Evolutionary conservation across 2,113 vertebrate species (phyloP).

Genomic region (Gambusia holbrooki): DNA sequence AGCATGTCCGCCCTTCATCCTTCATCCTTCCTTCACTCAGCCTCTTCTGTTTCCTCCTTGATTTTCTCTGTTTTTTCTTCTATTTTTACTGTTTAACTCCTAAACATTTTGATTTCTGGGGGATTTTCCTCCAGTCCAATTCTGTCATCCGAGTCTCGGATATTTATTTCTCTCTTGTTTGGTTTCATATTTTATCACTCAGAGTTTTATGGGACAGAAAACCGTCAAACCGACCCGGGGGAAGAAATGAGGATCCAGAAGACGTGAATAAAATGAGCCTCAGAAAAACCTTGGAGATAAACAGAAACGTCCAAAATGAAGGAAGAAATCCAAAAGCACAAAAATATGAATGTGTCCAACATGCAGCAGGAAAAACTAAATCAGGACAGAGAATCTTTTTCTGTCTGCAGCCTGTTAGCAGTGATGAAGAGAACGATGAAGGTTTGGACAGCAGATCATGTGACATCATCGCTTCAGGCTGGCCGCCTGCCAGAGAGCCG

Average conservation of each 20-base stretch:
- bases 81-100: conserved; percentile 1
- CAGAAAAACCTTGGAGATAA: too few species aligned
- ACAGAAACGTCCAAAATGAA: too few species aligned
- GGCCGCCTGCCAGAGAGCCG: neutral
- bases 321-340: too few species aligned
- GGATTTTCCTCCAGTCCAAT: neutral
- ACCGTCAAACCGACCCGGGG: too few species aligned
- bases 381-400: too few species aligned
- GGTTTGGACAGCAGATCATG: neutral
- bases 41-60: neutral
- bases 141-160: neutral
- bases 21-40: neutral
- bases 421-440: neutral
- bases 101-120: neutral
- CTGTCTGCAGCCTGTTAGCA: neutral
- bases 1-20: conserved; percentile 2
- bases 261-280: too few species aligned
- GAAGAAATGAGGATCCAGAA: too few species aligned
- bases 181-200: conserved; percentile 2
- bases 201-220: conserved; percentile 28
- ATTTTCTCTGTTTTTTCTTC: neutral
- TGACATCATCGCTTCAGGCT: neutral
- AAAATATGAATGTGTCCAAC: too few species aligned
- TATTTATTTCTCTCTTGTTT: neutral
- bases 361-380: too few species aligned